Evolutionary conservation across 2,888 invertebrate genomes (phyloP), one percentile per base, ranked within the genome.

Genomic region (Epiblema foenella): DNA sequence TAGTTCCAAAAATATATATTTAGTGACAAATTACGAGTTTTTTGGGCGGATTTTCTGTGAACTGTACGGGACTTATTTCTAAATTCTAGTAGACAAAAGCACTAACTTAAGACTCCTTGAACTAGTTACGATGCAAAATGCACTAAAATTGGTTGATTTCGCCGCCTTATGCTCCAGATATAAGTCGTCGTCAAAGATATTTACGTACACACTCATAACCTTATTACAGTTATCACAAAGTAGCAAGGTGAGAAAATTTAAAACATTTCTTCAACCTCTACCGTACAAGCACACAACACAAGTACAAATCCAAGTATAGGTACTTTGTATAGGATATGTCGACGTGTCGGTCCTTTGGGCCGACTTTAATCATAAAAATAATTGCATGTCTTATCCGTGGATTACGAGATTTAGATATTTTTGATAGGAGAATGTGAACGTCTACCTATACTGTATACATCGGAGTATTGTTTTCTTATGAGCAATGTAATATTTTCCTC

Each of bases 361-460:
- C n/a, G 7, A 8, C 15, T 8, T n/a, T 56, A 29, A 56, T 46
- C 60, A 42, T 60, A 60, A n/a, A 29, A 46, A 60, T 49, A 29
- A 49, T 60, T 46, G 29, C 42, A 46, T 20, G 59, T 59, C 42
- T 58, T 42, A 59, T 59, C 39, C 39, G 12, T 20, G 46, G 60
- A 60, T 60, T 60, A 60, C 17, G n/a, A n/a, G 62, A 29, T 62
- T 49, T 33, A 62, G 62, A 60, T 12, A 17, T n/a, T n/a, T 60
- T 8, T n/a, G 60, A 62, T 62, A 62, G 49, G 49, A 49, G 33
- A 62, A 49, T 49, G 20, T 29, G 46, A n/a, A 18, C 11, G 1
- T 8, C n/a, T 24, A 24, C 24, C 33, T 33, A 33, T 33, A 33
- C 9, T 33, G 33, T 7, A 5, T 33, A 0, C 33, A 33, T 33